Evolutionary conservation across 2,113 vertebrate genomes (phyloP).

Genomic region (Micromys minutus): DNA sequence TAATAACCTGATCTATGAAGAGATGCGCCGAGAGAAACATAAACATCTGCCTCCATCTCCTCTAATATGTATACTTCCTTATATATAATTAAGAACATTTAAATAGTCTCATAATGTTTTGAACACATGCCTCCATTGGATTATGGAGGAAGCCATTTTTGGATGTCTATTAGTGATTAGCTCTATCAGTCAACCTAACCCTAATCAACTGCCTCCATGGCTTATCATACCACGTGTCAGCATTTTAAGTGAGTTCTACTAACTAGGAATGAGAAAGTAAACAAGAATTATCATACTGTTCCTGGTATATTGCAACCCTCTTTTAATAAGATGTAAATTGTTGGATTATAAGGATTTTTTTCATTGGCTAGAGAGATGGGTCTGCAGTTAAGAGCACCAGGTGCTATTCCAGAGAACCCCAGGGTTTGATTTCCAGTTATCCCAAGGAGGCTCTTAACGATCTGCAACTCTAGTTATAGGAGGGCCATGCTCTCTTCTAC

Average conservation of each 20-base stretch:
- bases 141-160: background rate
- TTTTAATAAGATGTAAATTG: background rate
- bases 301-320: background rate
- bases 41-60: too few relatives aligned
- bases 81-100: background rate
- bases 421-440: background rate
- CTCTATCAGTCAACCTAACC: background rate
- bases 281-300: background rate
- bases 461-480: background rate
- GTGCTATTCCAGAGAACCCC: background rate
- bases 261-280: background rate
- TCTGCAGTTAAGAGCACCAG: background rate
- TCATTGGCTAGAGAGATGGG: background rate
- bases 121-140: background rate
- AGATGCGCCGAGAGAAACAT: too few relatives aligned
- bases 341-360: background rate
- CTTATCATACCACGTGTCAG: background rate
- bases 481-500: background rate
- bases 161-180: background rate
- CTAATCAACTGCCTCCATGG: background rate
- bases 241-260: conserved; percentile 6
- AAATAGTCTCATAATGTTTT: background rate
- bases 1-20: too few relatives aligned
- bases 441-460: background rate
- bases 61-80: background rate